phyloP scores from a whole-genome alignment of 1,140 invertebrate species.

The Drosophila serrata region DNA sequence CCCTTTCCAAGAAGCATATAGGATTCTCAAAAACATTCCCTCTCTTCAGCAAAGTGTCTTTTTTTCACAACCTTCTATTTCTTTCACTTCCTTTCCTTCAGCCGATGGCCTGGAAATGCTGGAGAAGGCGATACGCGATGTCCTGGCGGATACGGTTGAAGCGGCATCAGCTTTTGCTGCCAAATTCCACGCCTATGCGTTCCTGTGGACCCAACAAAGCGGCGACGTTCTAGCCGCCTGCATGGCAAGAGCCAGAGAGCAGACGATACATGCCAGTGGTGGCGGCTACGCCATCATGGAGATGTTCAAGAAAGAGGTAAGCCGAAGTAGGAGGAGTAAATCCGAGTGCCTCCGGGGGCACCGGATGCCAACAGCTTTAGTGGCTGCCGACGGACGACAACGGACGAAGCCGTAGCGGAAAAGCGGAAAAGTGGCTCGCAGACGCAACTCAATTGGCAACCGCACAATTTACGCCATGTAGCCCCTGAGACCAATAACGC shows the following conservation, averaged over 20 bases:
- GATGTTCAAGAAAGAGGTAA: slow-evolving; percentile 83
- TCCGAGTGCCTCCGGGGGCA: slow-evolving; percentile 1
- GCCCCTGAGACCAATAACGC: slow-evolving; percentile 84
- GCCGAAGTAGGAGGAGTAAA: slow-evolving; percentile 3
- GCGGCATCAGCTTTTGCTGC: slow-evolving; percentile 71
- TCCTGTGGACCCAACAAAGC: slow-evolving; percentile 73
- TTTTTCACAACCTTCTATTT: no score
- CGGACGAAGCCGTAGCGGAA: slow-evolving; percentile 10
- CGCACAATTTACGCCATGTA: slow-evolving; percentile 81
- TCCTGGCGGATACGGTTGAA: slow-evolving; percentile 65
- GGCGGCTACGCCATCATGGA: slow-evolving; percentile 81
- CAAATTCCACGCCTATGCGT: slow-evolving; percentile 80
- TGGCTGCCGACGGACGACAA: slow-evolving; percentile 33
- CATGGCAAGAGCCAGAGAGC: slow-evolving; percentile 58
- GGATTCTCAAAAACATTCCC: neutral
- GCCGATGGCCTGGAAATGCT: slow-evolving; percentile 65
- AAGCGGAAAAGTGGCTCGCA: slow-evolving; percentile 35
- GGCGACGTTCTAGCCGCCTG: slow-evolving; percentile 60
- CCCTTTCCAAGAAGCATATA: neutral
- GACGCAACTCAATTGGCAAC: slow-evolving; percentile 72
- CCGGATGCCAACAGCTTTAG: slow-evolving; percentile 36
- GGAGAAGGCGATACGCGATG: slow-evolving; percentile 61
- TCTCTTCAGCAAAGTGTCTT: neutral
- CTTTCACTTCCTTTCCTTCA: neutral
- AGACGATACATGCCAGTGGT: slow-evolving; percentile 58